These are phyloP conservation scores for Gymnogyps californianus DNA, from an alignment of 2,113 vertebrate species.

Conservation along the genomic window DNA sequence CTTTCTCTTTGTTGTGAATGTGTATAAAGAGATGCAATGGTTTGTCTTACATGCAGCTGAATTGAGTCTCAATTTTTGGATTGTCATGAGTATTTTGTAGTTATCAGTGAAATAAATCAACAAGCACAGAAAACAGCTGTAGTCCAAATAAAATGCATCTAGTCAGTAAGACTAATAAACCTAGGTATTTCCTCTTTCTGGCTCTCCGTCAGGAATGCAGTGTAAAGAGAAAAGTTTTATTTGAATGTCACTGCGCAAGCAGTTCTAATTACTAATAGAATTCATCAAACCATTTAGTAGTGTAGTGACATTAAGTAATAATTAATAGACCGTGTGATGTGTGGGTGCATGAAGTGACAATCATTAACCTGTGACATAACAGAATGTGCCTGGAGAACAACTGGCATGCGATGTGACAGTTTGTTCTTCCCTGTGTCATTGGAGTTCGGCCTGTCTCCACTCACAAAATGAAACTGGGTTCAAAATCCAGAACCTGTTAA, in stretches of 20 bases:
- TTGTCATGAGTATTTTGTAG: background rate
- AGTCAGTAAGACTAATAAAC: background rate
- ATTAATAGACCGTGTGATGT: background rate
- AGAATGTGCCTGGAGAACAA: background rate
- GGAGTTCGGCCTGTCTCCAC: background rate
- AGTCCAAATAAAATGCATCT: background rate
- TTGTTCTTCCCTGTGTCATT: background rate
- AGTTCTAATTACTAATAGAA: slow-evolving; percentile 12
- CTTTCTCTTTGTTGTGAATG: background rate
- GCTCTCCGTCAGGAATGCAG: background rate
- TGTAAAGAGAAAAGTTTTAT: background rate
- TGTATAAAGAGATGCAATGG: background rate
- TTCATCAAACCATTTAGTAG: background rate
- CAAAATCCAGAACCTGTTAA: background rate
- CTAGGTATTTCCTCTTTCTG: background rate
- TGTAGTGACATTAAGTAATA: slow-evolving; percentile 25
- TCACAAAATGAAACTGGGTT: background rate
- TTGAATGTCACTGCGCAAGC: background rate
- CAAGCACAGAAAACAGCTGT: background rate
- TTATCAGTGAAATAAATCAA: background rate
- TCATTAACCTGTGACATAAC: slow-evolving; percentile 10
- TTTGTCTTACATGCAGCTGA: background rate
- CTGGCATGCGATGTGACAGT: background rate
- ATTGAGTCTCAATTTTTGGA: background rate
- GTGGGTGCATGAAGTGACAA: background rate